Base-by-base conservation (phyloP, 2,888 invertebrate species). In the Cataglyphis rosenhaueri region DNA sequence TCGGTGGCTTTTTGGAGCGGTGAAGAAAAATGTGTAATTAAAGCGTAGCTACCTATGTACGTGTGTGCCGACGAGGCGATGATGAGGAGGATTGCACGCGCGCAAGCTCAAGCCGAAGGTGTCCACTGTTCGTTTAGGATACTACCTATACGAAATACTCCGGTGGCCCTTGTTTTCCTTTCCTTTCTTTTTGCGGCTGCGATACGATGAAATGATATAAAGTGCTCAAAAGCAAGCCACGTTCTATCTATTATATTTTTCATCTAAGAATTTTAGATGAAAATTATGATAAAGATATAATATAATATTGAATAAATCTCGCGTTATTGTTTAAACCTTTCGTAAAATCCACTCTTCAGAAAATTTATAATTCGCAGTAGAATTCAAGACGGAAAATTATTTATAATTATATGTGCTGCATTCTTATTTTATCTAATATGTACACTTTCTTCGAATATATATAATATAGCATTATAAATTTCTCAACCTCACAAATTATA, bases 1-100 rank as follows among this genome's bases (percentile, higher is more conserved):
- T 89, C 93, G 92, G 79, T 93, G 92, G 84, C 88, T 93, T 93
- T 93, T 92, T 93, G 92, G 93, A 92, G 86, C 93, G 87, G 75
- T 88, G 85, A 85, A 89, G 90, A 89, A 91, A 92, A 90, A 91
- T 87, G 86, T 87, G 88, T 88, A 91, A 91, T 91, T 91, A 90
- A 88, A 87, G 87, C 76, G 75, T 44, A 41, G 64, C 68, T 87
- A 82, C 55, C 82, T 87, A 70, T 83, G 64, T 78, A 59, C 81
- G 66, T 65, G 66, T 64, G 75, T 68, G 48, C 65, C 38, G 41
- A 18, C 48, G 44, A 48, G 41, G 48, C 48, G 64, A 9, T 62
- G 83, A 41, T 64, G 35, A n/a, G 61, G 62, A 41, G 35, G 29
- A 48, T 38, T 55, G 64, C 44, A 48, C 70, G 71, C 41, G 21